Evolutionary conservation across 2,888 invertebrate genomes (phyloP).

Genomic region (Oxystoma pomonae): DNA sequence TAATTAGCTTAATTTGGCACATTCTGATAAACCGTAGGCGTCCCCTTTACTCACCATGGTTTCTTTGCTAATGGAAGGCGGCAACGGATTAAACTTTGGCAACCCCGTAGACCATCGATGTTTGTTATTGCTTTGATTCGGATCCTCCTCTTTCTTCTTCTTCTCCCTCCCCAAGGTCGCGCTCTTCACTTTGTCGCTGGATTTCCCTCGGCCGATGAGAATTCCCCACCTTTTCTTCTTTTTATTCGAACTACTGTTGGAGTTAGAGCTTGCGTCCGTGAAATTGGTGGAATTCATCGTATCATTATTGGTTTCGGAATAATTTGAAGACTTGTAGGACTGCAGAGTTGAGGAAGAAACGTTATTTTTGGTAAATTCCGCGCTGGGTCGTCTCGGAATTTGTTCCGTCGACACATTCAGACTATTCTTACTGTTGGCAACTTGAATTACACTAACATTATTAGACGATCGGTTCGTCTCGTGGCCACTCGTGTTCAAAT

Average conservation of each 20-base stretch:
- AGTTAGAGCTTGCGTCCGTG: constrained; percentile 29
- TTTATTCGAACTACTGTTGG: constrained; percentile 32
- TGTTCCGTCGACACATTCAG: background rate
- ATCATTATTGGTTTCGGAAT: constrained; percentile 18
- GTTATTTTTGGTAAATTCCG: background rate
- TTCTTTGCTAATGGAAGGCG: constrained; percentile 74
- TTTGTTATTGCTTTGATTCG: constrained; percentile 51
- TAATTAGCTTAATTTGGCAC: too few relatives aligned
- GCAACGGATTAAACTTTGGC: constrained; percentile 66
- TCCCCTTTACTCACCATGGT: constrained; percentile 69
- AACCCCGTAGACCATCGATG: constrained; percentile 71
- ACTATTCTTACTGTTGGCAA: background rate
- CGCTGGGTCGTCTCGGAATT: background rate
- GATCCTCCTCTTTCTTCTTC: constrained; percentile 54
- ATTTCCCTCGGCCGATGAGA: constrained; percentile 60
- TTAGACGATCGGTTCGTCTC: constrained; percentile 22
- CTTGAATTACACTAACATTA: constrained; percentile 11
- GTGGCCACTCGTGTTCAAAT: constrained; percentile 19
- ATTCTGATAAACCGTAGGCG: too few relatives aligned
- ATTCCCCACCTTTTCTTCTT: constrained; percentile 66
- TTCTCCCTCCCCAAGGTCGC: constrained; percentile 67
- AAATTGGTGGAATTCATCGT: constrained; percentile 16
- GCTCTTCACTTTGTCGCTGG: constrained; percentile 57
- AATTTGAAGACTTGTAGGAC: constrained; percentile 8
- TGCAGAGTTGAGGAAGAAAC: background rate